phyloP scores from a whole-genome alignment of 2,113 vertebrate genomes.

The Columba livia region DNA sequence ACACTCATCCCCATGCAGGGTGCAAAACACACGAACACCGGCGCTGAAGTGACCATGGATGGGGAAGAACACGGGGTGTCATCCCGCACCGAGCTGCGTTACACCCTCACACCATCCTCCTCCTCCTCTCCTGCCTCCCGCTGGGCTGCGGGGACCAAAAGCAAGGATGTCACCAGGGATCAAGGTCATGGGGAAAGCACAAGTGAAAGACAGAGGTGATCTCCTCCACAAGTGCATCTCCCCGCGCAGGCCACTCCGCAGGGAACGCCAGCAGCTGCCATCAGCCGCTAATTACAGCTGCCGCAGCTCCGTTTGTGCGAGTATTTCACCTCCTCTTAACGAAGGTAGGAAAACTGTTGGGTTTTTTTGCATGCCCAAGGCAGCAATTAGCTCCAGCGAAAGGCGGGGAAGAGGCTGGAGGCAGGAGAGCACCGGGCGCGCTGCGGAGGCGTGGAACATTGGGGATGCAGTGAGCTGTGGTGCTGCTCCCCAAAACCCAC shows the following conservation, averaged over 20 bases:
- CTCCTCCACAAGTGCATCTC: not conserved
- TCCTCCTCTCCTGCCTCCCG: not conserved
- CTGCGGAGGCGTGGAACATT: not conserved
- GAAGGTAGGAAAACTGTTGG: not conserved
- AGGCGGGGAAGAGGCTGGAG: not conserved
- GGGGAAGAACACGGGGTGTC: not conserved
- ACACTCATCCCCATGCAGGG: rapidly evolving
- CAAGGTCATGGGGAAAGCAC: not conserved
- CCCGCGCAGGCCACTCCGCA: rapidly evolving
- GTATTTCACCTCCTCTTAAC: not conserved
- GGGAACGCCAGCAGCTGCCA: not conserved
- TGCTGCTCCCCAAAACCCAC: not conserved
- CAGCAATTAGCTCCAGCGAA: not conserved
- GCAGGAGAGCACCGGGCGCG: not conserved
- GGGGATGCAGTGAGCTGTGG: rapidly evolving
- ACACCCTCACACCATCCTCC: not conserved
- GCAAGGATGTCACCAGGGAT: not conserved
- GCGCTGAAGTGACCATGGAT: rapidly evolving
- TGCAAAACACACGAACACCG: rapidly evolving
- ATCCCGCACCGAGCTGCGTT: rapidly evolving
- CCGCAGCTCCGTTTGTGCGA: not conserved
- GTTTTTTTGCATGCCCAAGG: not conserved
- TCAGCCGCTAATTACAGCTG: not conserved
- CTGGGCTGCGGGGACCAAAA: rapidly evolving
- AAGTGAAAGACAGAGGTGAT: not conserved